Evolutionary conservation across 2,113 vertebrate species (phyloP).

Genomic region (Rhinoptilus africanus): DNA sequence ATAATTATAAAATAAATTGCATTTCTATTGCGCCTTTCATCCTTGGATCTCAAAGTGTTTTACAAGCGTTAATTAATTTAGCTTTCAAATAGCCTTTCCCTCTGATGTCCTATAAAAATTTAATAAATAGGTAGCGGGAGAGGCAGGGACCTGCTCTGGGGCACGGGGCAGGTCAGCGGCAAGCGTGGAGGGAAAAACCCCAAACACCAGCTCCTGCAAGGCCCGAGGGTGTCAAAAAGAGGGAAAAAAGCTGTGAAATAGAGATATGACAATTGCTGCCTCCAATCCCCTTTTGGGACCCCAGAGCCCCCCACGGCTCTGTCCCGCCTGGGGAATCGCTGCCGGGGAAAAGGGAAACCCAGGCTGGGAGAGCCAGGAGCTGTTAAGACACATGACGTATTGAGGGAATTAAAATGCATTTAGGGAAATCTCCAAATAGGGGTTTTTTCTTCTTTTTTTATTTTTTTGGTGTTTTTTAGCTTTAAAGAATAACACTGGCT

Average conservation of each 20-base stretch:
- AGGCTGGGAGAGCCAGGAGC: neutral
- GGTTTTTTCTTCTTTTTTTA: neutral
- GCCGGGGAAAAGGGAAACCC: neutral
- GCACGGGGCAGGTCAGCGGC: neutral
- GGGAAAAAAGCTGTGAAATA: accelerated
- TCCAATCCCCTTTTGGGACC: accelerated
- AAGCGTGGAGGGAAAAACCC: neutral
- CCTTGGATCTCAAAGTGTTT: conserved; percentile 33
- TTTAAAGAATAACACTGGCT: conserved; percentile 27
- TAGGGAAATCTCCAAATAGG: conserved; percentile 64
- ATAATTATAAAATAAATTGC: conserved; percentile 57
- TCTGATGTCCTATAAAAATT: neutral
- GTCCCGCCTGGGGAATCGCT: accelerated
- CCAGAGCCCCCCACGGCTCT: accelerated
- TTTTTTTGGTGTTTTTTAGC: neutral
- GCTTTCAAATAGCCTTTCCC: neutral
- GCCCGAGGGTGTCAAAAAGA: neutral
- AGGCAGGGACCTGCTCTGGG: neutral
- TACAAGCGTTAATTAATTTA: conserved; percentile 57
- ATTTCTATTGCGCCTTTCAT: conserved; percentile 43
- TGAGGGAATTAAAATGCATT: conserved; percentile 66
- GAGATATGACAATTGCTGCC: accelerated
- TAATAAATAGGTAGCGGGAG: neutral
- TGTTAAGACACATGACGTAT: conserved; percentile 17
- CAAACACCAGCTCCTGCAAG: accelerated